Evolutionary conservation across 2,797 vertebrate genomes (phyloP).

Genomic region (Hozukius guyotensis): DNA sequence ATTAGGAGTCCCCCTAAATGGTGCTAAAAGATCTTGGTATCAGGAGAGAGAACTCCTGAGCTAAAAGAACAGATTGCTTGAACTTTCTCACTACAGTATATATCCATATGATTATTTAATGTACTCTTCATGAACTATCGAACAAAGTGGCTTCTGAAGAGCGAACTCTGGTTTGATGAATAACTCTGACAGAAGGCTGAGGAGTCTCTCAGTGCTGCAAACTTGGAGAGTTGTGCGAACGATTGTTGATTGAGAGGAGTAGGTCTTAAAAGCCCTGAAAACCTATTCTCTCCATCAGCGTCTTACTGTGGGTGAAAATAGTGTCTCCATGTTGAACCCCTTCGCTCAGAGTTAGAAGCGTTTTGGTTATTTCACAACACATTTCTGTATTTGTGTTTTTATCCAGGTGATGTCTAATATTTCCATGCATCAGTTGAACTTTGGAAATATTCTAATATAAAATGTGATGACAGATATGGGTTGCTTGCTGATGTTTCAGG

Average conservation of each 20-base stretch:
- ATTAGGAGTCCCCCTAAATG: slow-evolving; percentile 9
- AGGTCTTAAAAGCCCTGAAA: not conserved
- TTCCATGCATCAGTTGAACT: not conserved
- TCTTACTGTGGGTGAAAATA: not conserved
- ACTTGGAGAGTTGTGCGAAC: not conserved
- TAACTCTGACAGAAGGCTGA: not conserved
- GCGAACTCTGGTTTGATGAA: not conserved
- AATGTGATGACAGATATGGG: not conserved
- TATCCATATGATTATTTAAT: not conserved
- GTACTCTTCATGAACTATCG: not conserved
- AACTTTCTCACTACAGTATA: not conserved
- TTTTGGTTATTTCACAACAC: not conserved
- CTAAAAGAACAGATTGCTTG: not conserved
- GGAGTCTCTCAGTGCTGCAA: not conserved
- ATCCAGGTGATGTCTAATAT: not conserved
- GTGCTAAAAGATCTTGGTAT: not conserved
- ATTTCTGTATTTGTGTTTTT: not conserved
- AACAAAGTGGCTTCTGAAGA: not conserved
- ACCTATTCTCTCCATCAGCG: not conserved
- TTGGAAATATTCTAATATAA: not conserved
- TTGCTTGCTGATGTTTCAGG: not conserved
- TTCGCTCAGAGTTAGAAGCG: not conserved
- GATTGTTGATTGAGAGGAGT: not conserved
- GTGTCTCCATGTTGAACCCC: not conserved
- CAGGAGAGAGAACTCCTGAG: not conserved